Evolutionary conservation across 2,797 vertebrate species (phyloP).

Genomic region (Platalea minor): DNA sequence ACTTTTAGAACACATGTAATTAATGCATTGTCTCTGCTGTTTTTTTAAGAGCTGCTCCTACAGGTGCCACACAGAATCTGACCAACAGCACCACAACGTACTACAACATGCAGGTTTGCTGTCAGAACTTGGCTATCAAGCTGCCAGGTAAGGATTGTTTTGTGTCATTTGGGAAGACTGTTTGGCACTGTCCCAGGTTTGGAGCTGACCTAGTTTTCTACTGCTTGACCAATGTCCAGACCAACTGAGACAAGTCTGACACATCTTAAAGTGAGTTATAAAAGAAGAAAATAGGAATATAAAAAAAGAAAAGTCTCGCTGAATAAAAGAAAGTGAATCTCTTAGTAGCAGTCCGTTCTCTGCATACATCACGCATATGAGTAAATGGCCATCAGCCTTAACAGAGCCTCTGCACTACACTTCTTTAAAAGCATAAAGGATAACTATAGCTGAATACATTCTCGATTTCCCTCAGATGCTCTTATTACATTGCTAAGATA

Average conservation of each 20-base stretch:
- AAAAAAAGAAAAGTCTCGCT: neutral
- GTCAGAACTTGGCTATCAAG: neutral
- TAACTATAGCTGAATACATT: neutral
- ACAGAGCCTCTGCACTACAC: neutral
- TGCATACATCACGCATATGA: neutral
- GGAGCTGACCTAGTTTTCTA: neutral
- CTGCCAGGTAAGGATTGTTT: neutral
- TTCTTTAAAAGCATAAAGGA: neutral
- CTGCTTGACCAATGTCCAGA: neutral
- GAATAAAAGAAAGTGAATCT: neutral
- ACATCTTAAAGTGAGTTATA: neutral
- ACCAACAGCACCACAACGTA: neutral
- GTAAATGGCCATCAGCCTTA: neutral
- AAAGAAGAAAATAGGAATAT: neutral
- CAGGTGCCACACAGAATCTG: neutral
- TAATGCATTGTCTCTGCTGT: neutral
- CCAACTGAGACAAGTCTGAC: neutral
- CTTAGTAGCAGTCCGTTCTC: neutral
- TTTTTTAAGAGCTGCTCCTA: neutral
- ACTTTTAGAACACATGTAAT: fast-evolving
- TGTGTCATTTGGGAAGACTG: neutral
- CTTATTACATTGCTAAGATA: neutral
- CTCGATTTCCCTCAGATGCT: neutral
- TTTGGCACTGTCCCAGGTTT: neutral
- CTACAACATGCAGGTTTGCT: neutral